Percentiles rank a stretch among this genome's conserved stretches.
phyloP scores from a whole-genome alignment of 2,797 vertebrate species.

The Anguilla marmorata region DNA sequence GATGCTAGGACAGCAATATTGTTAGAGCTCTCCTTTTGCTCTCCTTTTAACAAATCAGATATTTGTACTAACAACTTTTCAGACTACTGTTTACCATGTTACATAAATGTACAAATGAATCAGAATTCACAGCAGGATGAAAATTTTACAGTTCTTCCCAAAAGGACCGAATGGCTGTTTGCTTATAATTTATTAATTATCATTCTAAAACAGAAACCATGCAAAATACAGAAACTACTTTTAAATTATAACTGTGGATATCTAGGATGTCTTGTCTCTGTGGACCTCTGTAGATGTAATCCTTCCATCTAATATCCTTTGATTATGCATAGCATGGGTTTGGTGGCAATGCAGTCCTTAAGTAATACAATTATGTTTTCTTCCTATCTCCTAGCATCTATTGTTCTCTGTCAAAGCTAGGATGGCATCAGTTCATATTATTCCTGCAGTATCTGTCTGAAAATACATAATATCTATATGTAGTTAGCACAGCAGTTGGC shows the following conservation, averaged over 20 bases:
- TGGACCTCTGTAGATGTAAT: neutral
- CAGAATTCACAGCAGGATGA: neutral
- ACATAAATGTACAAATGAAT: neutral
- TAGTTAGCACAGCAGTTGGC: neutral
- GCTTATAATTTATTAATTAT: neutral
- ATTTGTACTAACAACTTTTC: neutral
- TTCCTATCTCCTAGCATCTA: neutral
- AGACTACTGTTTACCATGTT: neutral
- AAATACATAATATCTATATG: neutral
- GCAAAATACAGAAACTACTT: neutral
- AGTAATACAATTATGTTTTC: neutral
- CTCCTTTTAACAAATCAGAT: neutral
- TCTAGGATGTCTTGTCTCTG: neutral
- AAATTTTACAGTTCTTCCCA: neutral
- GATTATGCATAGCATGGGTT: neutral
- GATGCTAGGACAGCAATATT: neutral
- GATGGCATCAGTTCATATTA: neutral
- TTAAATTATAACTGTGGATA: neutral
- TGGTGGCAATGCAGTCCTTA: neutral
- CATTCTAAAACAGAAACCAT: neutral
- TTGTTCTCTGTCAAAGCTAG: neutral
- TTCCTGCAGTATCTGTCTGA: neutral
- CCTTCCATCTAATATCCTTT: neutral
- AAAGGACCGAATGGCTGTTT: neutral
- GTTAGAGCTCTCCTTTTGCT: neutral